Percentiles rank a stretch among this genome's conserved stretches.
phyloP scores from a whole-genome alignment of 2,113 vertebrate genomes.

The Larimichthys crocea region DNA sequence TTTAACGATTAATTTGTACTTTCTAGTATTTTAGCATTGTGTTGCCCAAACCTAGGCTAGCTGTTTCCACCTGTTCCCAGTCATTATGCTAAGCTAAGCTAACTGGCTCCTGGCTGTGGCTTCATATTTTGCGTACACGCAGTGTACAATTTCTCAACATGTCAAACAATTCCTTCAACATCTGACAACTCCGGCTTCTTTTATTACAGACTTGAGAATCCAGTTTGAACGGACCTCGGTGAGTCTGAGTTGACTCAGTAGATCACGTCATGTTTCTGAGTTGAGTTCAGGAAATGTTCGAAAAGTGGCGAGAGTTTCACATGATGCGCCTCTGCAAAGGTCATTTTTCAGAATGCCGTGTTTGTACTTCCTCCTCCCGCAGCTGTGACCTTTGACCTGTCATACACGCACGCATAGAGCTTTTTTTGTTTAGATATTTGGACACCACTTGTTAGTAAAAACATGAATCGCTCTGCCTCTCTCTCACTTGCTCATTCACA shows the following conservation, averaged over 20 bases:
- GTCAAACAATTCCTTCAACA: neutral
- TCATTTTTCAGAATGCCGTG: slow-evolving; percentile 49
- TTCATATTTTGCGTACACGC: neutral
- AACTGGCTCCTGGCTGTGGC: neutral
- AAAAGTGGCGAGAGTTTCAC: slow-evolving; percentile 50
- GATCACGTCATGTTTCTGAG: neutral
- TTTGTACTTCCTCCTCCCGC: slow-evolving; percentile 68
- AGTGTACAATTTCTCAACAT: neutral
- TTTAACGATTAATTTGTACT: no score
- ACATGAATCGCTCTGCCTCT: slow-evolving; percentile 23
- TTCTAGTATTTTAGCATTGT: no score
- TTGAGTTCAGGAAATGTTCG: slow-evolving; percentile 27
- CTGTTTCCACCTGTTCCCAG: no score
- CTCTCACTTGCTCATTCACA: neutral
- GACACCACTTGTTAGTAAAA: slow-evolving; percentile 54
- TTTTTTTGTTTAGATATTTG: slow-evolving; percentile 41
- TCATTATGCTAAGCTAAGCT: neutral
- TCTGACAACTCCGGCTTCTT: no score
- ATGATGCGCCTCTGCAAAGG: slow-evolving; percentile 39
- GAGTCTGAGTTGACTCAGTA: neutral
- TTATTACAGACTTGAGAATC: neutral
- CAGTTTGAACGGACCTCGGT: neutral
- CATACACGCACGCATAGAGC: slow-evolving; percentile 14
- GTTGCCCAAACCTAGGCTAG: no score
- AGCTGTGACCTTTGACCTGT: slow-evolving; percentile 71